Evolutionary conservation across 1,140 invertebrate genomes (phyloP).

Genomic region (Plectrocnemia conspersa): DNA sequence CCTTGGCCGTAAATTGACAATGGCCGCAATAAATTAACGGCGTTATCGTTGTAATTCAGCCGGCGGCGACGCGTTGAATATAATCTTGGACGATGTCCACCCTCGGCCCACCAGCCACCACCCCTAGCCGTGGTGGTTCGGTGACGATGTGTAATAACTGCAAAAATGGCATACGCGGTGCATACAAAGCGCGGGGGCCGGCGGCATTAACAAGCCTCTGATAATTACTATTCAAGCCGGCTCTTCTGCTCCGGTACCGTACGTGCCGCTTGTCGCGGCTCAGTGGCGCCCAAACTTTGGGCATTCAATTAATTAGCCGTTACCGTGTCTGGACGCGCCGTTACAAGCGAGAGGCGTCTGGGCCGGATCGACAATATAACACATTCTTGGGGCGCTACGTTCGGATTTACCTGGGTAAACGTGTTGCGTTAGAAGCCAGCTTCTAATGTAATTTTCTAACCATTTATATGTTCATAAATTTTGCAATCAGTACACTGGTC

Average conservation of each 20-base stretch:
- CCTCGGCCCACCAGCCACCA: neutral
- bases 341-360: neutral
- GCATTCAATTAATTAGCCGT: too few relatives aligned
- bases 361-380: neutral
- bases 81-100: neutral
- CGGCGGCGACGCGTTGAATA: slow-evolving; percentile 5
- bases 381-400: too few relatives aligned
- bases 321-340: neutral
- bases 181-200: slow-evolving; percentile 27
- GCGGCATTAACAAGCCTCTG: slow-evolving; percentile 29
- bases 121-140: neutral
- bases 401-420: too few relatives aligned
- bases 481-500: too few relatives aligned
- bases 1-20: too few relatives aligned
- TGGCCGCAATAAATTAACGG: too few relatives aligned
- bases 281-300: neutral
- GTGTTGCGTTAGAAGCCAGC: too few relatives aligned
- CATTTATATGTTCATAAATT: too few relatives aligned
- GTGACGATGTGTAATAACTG: slow-evolving; percentile 28
- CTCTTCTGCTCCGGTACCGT: neutral
- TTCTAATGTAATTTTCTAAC: too few relatives aligned
- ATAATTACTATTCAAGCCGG: slow-evolving; percentile 32
- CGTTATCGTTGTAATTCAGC: slow-evolving; percentile 10
- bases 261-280: neutral
- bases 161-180: slow-evolving; percentile 30